phyloP scores from a whole-genome alignment of 2,797 vertebrate genomes.

The Aldrovandia affinis region DNA sequence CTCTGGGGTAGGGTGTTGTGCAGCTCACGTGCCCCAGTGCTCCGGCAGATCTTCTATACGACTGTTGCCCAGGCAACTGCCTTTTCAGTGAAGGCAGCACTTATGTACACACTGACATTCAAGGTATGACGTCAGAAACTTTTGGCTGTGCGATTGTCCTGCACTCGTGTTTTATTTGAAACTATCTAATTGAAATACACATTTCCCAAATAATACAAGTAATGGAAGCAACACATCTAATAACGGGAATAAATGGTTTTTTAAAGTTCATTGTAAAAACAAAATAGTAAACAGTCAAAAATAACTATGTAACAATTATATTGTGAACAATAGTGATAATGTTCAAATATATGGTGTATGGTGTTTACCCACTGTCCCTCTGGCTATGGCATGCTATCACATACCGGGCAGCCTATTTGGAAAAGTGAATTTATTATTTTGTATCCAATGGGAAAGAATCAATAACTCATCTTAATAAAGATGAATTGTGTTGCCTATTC shows the following conservation, averaged over 20 bases:
- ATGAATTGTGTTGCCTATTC: not conserved
- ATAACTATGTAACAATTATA: not conserved
- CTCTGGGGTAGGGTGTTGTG: constrained; percentile 74
- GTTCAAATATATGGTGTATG: not conserved
- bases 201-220: too few relatives aligned
- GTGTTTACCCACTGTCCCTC: not conserved
- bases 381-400: not conserved
- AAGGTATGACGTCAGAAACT: not conserved
- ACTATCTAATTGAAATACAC: too few relatives aligned
- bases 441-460: constrained; percentile 16
- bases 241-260: too few relatives aligned
- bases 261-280: not conserved
- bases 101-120: not conserved
- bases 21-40: constrained; percentile 81
- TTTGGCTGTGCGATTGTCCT: not conserved
- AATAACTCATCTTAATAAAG: not conserved
- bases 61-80: constrained; percentile 73
- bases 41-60: constrained; percentile 83
- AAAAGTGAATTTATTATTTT: not conserved
- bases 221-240: too few relatives aligned
- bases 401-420: not conserved
- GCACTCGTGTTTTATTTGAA: not conserved
- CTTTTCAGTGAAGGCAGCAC: constrained; percentile 1
- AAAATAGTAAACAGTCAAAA: not conserved
- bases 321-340: not conserved